phyloP scores from a whole-genome alignment of 2,797 vertebrate genomes.

The Gastrophryne carolinensis region DNA sequence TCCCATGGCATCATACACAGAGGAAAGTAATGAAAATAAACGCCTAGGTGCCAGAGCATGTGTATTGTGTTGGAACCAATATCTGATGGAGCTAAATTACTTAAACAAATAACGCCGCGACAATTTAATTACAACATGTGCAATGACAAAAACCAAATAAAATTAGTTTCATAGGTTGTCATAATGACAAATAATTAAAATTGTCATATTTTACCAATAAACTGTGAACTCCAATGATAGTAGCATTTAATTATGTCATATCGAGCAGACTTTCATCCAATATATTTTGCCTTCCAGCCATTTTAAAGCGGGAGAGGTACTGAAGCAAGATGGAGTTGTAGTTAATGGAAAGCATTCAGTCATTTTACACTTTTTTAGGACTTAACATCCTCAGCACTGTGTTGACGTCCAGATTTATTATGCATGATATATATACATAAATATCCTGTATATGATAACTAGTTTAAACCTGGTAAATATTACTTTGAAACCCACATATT shows the following conservation, averaged over 20 bases:
- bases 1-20: conserved; percentile 41
- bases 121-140: conserved; percentile 51
- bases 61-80: conserved; percentile 44
- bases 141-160: conserved; percentile 27
- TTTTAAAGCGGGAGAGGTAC: not conserved
- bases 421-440: too few relatives aligned
- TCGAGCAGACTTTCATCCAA: conserved; percentile 4
- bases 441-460: too few relatives aligned
- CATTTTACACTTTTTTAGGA: not conserved
- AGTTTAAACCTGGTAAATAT: too few relatives aligned
- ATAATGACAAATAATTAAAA: conserved; percentile 47
- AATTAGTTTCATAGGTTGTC: conserved; percentile 29
- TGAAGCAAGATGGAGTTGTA: not conserved
- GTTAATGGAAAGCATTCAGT: not conserved
- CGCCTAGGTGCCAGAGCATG: conserved; percentile 16
- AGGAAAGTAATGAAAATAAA: conserved; percentile 48
- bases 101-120: conserved; percentile 36
- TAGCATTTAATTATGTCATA: conserved; percentile 30
- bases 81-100: conserved; percentile 29
- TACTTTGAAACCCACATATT: too few relatives aligned
- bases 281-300: conserved; percentile 5
- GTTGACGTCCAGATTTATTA: not conserved
- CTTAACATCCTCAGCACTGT: not conserved
- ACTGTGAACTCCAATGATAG: conserved; percentile 25
- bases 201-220: conserved; percentile 29